Base-by-base conservation (phyloP, 2,113 vertebrate genomes). In the Thomomys bottae region DNA sequence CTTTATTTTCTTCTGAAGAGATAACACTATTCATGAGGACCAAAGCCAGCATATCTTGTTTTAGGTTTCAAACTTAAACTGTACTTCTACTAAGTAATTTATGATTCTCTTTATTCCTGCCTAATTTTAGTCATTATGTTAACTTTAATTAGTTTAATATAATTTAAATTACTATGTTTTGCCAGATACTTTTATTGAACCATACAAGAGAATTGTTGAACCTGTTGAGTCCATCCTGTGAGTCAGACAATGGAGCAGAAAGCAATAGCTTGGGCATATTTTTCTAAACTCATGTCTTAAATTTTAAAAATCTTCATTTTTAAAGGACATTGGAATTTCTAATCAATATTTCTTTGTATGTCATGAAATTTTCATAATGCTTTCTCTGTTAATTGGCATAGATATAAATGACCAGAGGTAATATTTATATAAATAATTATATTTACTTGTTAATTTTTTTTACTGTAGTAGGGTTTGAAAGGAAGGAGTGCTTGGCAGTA, bases 11-110 rank as follows among this genome's bases (percentile, higher is more conserved):
- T 90, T 63, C 40, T 59, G 5, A 64, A 64, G 10, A 73, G 2
- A 36, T 1, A 45, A 1, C 10, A 61, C 36, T 32, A 40, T 34
- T 81, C 32, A 66, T 76, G 32, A 18, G 14, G 67, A 59, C 38
- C 84, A 26, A 26, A 75, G 14, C 61, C 40, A 78, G 10, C 40
- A 59, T 28, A 18, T 0, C 45, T 49, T 49, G 45, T 49, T 49
- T 49, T 12, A 49, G 45, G 45, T 49, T 49, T 49, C 45, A 49
- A 49, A 11, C 45, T 49, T 11, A 49, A 49, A 49, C 9, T 49
- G 45, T 49, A 49, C 45, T 67, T 54, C 71, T 30, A 12, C 83
- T 95, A n/a, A 32, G 17, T 67, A 54, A 57, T 68, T 89, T 92
- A 15, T 87, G 24, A n/a, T 68, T 63, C 20, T 94, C 17, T 24